These are phyloP conservation scores for Aleiodes sp. DNA, from an alignment of 1,140 invertebrate species.

Conservation along the genomic window DNA sequence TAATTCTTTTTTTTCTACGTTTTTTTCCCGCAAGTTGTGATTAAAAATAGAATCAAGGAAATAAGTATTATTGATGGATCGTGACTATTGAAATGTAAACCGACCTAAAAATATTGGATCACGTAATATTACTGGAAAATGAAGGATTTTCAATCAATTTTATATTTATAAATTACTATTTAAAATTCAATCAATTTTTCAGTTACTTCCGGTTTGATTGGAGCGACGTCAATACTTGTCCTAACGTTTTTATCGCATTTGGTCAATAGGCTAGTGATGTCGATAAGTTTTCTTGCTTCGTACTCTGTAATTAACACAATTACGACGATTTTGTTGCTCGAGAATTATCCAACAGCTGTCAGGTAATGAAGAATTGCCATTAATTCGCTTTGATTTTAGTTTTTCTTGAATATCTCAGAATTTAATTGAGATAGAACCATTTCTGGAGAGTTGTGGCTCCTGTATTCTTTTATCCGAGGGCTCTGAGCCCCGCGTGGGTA, in stretches of 20 bases:
- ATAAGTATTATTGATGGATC: background rate
- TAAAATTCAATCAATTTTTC: constrained; percentile 23
- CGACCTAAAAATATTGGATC: too few species aligned
- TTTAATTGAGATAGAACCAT: too few species aligned
- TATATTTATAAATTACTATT: too few species aligned
- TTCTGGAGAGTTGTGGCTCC: too few species aligned
- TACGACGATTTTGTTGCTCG: constrained; percentile 41
- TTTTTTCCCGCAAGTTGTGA: background rate
- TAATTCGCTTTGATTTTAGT: background rate
- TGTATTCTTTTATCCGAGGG: too few species aligned
- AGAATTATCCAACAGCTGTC: constrained; percentile 50
- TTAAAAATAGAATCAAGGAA: background rate
- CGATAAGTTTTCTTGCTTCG: constrained; percentile 38
- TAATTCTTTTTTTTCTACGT: background rate
- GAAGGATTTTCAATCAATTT: too few species aligned
- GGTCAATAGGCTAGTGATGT: constrained; percentile 31
- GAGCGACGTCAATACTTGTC: constrained; percentile 32
- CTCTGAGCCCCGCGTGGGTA: too few species aligned
- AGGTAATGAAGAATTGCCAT: constrained; percentile 35
- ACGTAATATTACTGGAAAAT: too few species aligned
- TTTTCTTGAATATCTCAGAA: background rate
- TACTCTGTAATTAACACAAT: constrained; percentile 45
- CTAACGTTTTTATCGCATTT: constrained; percentile 37
- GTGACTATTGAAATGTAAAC: too few species aligned
- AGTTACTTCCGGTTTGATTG: constrained; percentile 44